Base-by-base conservation (phyloP, 2,113 vertebrate genomes). In the Cromileptes altivelis region DNA sequence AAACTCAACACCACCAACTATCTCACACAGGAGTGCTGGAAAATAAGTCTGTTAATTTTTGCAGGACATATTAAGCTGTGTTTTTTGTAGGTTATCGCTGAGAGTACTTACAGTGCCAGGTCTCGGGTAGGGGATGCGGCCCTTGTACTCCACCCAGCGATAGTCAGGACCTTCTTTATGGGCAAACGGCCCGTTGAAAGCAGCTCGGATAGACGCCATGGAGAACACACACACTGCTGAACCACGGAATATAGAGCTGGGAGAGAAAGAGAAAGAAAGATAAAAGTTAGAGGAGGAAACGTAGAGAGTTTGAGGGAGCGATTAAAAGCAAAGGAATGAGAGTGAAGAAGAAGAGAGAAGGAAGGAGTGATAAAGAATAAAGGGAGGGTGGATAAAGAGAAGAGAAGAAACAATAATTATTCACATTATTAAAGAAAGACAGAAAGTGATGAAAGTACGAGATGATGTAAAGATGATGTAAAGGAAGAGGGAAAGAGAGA, bases 131-230 rank as follows among this genome's bases (percentile, higher is more conserved):
- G 97, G 97, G 33, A 97, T 93, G 0, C 94, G 95, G 0, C 96
- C 97, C 57, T 96, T 97, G 93, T 94, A 97, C 83, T 97, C 95
- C 0, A 95, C 94, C 97, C 97, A 97, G 92, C 95, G 96, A 19
- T 96, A 95, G 86, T 97, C 96, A 0, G 96, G 95, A 1, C 97
- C 95, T 30, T 97, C 97, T 79, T 96, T 96, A 56, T 97, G 97
- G 0, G 96, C 96, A 0, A 97, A 97, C 4, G 97, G 96, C 2
- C 97, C 97, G 0, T 95, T 97, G 93, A 97, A 97, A 19, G 96
- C 96, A 0, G 96, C 95, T 6, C 96, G 92, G 80, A 97, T 92
- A 0, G 96, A 96, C 0, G 95, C 95, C 96, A 97, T 95, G 84
- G 96, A 95, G 88, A 93, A 97, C 17, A 96, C 55, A 0, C 97